Conservation (phyloP, 2,797 vertebrate species). For the Gephyroberyx darwinii region DNA sequence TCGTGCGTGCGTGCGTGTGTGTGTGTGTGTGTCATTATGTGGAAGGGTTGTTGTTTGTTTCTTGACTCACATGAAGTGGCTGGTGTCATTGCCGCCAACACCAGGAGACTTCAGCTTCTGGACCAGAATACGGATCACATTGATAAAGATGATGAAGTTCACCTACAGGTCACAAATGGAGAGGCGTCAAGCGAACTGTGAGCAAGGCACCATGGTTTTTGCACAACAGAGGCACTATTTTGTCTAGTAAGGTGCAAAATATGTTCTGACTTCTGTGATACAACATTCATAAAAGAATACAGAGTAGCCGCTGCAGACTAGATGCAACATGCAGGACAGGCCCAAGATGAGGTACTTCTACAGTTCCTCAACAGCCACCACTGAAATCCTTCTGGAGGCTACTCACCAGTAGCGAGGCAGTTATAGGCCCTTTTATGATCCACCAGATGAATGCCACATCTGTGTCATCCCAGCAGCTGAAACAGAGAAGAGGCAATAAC, state of each 20-base stretch:
- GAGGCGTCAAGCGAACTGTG: background rate
- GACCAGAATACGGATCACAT: slow-evolving; percentile 87
- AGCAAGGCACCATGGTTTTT: background rate
- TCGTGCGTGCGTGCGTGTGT: background rate
- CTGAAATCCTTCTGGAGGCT: background rate
- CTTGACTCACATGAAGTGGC: slow-evolving; percentile 86
- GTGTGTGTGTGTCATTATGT: background rate
- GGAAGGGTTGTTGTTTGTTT: background rate
- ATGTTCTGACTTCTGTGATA: too few species aligned
- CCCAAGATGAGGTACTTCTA: slow-evolving; percentile 30
- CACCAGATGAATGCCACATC: slow-evolving; percentile 85
- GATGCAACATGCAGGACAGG: background rate
- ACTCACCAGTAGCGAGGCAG: slow-evolving; percentile 87
- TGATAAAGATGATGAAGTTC: slow-evolving; percentile 90
- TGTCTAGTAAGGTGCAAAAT: too few species aligned
- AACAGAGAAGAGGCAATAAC: slow-evolving; percentile 33
- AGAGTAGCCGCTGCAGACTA: background rate
- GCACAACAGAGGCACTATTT: too few species aligned
- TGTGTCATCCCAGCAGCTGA: slow-evolving; percentile 90
- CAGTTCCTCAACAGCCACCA: slow-evolving; percentile 21
- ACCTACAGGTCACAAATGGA: slow-evolving; percentile 69
- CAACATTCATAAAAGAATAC: background rate
- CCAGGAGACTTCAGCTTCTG: slow-evolving; percentile 86
- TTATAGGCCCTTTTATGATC: slow-evolving; percentile 90
- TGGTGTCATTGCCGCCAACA: slow-evolving; percentile 82